Evolutionary conservation across 1,140 invertebrate genomes (phyloP), one percentile per base, ranked within the genome.

Genomic region (Pachyrhynchus sulphureomaculatus): DNA sequence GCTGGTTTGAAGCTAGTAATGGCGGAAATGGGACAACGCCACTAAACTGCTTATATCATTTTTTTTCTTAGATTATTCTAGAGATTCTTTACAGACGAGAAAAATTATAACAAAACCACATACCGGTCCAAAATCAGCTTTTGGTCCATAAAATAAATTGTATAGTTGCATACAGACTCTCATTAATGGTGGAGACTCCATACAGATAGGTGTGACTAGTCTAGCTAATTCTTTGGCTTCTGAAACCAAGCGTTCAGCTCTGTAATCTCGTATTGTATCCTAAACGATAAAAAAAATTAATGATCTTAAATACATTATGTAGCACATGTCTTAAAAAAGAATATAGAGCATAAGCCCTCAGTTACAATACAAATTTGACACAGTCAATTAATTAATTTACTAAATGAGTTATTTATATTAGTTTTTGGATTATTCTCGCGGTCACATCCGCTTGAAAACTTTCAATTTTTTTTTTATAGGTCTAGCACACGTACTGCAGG

Each of bases 131-230:
- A 73, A 60, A 53, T 68, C 60, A 9, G 68, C 67, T 6, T 66
- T 62, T 9, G 66, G 60, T 23, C 71, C 71, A 41, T 71, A 73
- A 47, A 73, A 73, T 6, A 71, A 36, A 64, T 73, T 73, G 29
- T 68, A 68, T 0, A 69, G 12, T 49, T 71, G 69, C 39, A 70
- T 52, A 57, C 71, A 73, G 4, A 65, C 29, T 45, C 65, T 49
- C 66, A 73, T 70, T 23, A 71, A 32, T 18, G 49, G 51, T 21
- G 71, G 71, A 24, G 69, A 71, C 53, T 73, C 71, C 48, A 68
- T 65, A 32, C 71, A 73, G 9, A 65, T 4, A 4, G 63, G 60
- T n/a, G 41, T 32, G 3, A 55, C 36, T 0, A 70, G 13, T 37
- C 55, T 51, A 15, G 54, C 54, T 23, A 66, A 37, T 37, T 69